Evolutionary conservation across 2,797 vertebrate species (phyloP).

Genomic region (Champsocephalus gunnari): DNA sequence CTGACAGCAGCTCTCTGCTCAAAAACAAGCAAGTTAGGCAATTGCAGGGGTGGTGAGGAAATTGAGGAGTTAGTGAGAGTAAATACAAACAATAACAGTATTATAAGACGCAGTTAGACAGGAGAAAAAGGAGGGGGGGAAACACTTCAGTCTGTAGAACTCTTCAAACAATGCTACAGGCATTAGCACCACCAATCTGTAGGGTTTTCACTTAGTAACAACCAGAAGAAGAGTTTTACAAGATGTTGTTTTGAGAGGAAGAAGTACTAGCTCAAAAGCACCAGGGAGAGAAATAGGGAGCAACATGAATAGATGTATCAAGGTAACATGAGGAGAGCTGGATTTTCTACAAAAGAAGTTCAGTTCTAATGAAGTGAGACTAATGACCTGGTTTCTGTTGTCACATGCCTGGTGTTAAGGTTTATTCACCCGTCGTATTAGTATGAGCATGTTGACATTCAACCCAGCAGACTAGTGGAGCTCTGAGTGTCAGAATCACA

Average conservation of each 20-base stretch:
- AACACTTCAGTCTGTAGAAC: background rate
- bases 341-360: constrained; percentile 17
- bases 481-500: too few species aligned
- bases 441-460: too few species aligned
- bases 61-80: constrained; percentile 41
- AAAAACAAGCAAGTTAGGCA: constrained; percentile 39
- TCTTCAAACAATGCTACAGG: constrained; percentile 25
- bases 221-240: constrained; percentile 8
- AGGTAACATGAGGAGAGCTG: constrained; percentile 28
- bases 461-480: too few species aligned
- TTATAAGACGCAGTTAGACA: constrained; percentile 42
- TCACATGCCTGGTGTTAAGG: constrained; percentile 13
- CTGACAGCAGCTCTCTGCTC: constrained; percentile 20
- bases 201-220: background rate
- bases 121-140: constrained; percentile 12
- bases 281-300: constrained; percentile 42
- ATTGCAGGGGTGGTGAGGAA: constrained; percentile 28
- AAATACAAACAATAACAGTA: constrained; percentile 56
- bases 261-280: constrained; percentile 39
- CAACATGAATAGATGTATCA: constrained; percentile 44
- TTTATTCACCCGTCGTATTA: constrained; percentile 4
- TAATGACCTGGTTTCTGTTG: constrained; percentile 19
- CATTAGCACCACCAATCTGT: background rate
- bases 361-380: constrained; percentile 34
- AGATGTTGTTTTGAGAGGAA: constrained; percentile 40